Conservation (phyloP, 2,113 vertebrate species). For the Scalopus aquaticus region DNA sequence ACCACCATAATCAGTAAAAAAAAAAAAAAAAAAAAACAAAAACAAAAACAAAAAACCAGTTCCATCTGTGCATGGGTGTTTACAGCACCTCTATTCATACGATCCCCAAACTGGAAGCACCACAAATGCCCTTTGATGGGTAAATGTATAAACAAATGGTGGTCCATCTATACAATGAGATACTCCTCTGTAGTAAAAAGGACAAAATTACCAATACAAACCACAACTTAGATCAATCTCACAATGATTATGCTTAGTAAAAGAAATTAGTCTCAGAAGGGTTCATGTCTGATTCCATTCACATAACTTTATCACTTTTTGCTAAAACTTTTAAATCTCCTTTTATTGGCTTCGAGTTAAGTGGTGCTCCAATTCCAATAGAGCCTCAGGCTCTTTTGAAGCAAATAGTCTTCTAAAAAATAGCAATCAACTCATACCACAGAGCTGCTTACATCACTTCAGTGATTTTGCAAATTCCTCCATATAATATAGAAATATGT, state of each 20-base stretch:
- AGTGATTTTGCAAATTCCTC: background rate
- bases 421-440: slow-evolving; percentile 2
- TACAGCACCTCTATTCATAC: slow-evolving; percentile 3
- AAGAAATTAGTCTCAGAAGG: background rate
- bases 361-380: background rate
- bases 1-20: background rate
- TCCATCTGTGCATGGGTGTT: background rate
- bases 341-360: background rate
- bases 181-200: background rate
- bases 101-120: background rate
- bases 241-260: background rate
- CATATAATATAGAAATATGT: slow-evolving; percentile 10
- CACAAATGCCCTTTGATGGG: background rate
- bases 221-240: background rate
- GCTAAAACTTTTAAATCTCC: background rate
- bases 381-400: background rate
- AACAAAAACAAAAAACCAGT: too few species aligned
- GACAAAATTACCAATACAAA: background rate
- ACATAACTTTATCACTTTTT: background rate
- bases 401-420: background rate
- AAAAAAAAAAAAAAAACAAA: too few species aligned
- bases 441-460: background rate
- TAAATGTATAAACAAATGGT: slow-evolving; percentile 29
- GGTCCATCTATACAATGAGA: background rate
- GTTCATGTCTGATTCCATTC: background rate